Evolutionary conservation across 1,140 invertebrate species (phyloP).

Genomic region (Nebria ingens): DNA sequence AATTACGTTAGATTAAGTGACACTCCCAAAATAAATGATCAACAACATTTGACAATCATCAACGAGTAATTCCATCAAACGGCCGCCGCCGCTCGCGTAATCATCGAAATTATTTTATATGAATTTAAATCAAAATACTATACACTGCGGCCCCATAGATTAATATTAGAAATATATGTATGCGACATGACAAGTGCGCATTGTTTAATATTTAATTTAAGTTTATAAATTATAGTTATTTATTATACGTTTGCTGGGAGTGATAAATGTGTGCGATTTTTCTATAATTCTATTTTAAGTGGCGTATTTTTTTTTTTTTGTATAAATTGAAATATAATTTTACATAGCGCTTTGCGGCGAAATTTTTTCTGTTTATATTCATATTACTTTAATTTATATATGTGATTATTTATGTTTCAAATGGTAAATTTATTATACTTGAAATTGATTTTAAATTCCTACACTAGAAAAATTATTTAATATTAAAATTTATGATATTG

Average conservation of each 20-base stretch:
- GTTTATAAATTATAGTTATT: background rate
- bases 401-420: no score
- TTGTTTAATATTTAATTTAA: background rate
- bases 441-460: no score
- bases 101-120: background rate
- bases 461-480: no score
- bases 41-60: slow-evolving; percentile 2
- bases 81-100: no score
- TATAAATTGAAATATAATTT: no score
- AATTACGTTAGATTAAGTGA: background rate
- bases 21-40: background rate
- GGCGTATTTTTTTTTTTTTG: no score
- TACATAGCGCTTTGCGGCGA: no score
- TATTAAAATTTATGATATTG: no score
- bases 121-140: background rate
- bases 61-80: background rate
- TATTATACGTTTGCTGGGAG: background rate
- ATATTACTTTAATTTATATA: no score
- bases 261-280: background rate
- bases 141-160: background rate
- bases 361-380: no score
- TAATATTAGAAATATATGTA: background rate
- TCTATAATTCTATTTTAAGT: no score
- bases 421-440: no score
- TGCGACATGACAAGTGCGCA: background rate